A percentile compares a stretch with the other conserved stretches of the same genome.
These are phyloP conservation scores for Microdon myrmicae DNA, from an alignment of 2,888 invertebrate genomes.

Conservation along the genomic window DNA sequence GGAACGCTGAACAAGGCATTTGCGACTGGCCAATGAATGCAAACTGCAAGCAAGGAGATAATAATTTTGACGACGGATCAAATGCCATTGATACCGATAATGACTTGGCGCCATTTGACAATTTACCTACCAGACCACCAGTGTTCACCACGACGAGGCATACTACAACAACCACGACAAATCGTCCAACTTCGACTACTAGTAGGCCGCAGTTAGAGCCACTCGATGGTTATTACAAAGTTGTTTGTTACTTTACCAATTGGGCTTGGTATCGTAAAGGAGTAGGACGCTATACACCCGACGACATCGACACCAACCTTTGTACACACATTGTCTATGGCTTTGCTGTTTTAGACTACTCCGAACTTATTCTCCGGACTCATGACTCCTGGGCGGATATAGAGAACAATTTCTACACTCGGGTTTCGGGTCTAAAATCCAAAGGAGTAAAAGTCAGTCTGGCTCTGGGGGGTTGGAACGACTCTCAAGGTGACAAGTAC, in stretches of 20 bases:
- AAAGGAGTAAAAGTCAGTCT: constrained; percentile 86
- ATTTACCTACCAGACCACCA: constrained; percentile 48
- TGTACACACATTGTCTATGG: constrained; percentile 95
- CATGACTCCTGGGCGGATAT: constrained; percentile 92
- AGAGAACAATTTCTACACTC: constrained; percentile 87
- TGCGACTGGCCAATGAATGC: constrained; percentile 80
- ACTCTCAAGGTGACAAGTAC: constrained; percentile 90
- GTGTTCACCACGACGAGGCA: constrained; percentile 55
- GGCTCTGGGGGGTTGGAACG: constrained; percentile 96
- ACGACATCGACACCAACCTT: constrained; percentile 84
- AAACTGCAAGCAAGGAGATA: constrained; percentile 67
- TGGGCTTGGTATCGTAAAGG: constrained; percentile 94
- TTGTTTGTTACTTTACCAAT: constrained; percentile 92
- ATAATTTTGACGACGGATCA: constrained; percentile 33
- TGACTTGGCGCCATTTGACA: constrained; percentile 31
- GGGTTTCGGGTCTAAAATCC: constrained; percentile 81
- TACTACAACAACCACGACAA: constrained; percentile 57
- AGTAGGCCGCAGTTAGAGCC: constrained; percentile 65
- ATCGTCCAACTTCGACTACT: constrained; percentile 60
- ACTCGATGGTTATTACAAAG: constrained; percentile 77
- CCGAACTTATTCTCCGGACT: constrained; percentile 80
- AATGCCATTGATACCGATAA: constrained; percentile 54
- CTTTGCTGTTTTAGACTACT: constrained; percentile 89
- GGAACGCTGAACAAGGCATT: constrained; percentile 75
- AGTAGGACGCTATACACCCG: constrained; percentile 83